Conservation (phyloP, 2,113 vertebrate species). For the Mesitornis unicolor region DNA sequence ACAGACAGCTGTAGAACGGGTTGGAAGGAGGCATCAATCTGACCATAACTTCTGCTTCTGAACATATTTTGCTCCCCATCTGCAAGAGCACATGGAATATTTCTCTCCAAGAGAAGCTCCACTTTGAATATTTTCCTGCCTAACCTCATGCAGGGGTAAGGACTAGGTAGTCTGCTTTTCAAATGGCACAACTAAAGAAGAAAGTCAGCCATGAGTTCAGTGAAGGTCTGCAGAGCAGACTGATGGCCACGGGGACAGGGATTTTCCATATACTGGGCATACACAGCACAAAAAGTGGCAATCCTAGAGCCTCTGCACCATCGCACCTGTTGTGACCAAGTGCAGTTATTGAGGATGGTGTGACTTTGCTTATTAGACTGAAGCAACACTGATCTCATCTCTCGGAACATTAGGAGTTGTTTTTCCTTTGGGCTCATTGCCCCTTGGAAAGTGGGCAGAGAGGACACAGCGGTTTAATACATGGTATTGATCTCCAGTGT, state of each 20-base stretch:
- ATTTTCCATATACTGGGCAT: neutral
- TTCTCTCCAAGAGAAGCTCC: neutral
- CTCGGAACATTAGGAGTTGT: neutral
- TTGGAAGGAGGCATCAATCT: slow-evolving; percentile 36
- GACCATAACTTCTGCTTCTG: slow-evolving; percentile 21
- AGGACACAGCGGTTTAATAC: neutral
- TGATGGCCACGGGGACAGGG: fast-evolving
- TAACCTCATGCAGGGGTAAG: neutral
- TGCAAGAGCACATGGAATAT: neutral
- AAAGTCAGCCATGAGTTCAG: neutral
- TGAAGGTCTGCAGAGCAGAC: neutral
- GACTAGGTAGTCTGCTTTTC: neutral
- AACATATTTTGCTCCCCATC: neutral
- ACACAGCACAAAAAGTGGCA: neutral
- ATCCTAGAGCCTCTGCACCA: neutral
- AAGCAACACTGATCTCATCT: neutral
- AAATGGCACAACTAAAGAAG: neutral
- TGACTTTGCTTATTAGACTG: neutral
- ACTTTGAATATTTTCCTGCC: neutral
- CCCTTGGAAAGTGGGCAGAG: neutral
- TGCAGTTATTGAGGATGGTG: neutral
- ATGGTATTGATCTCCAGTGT: neutral
- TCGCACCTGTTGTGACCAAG: fast-evolving
- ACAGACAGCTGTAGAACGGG: slow-evolving; percentile 31
- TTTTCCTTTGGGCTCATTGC: neutral